Conservation (phyloP, 1,140 invertebrate genomes). For the Aethina tumida region DNA sequence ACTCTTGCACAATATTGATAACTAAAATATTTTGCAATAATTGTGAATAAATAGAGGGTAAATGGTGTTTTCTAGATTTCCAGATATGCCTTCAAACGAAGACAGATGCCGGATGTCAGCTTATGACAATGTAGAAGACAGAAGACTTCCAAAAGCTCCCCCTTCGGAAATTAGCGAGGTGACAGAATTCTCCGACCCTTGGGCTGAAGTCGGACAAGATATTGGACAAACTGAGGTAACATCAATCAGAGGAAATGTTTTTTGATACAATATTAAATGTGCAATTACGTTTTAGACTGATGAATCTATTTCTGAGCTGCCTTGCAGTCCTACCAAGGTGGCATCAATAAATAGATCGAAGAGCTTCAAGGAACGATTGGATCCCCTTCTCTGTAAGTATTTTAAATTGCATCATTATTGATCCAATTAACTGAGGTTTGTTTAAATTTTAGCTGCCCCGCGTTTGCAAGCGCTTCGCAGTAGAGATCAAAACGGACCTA, state of each 20-base stretch:
- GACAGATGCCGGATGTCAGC: slow-evolving; percentile 50
- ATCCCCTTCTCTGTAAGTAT: slow-evolving; percentile 57
- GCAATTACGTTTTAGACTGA: slow-evolving; percentile 21
- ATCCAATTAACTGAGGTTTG: neutral
- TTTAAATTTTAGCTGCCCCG: slow-evolving; percentile 54
- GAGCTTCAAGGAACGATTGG: slow-evolving; percentile 61
- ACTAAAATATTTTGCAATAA: neutral
- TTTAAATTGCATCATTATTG: neutral
- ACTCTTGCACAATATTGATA: slow-evolving; percentile 1
- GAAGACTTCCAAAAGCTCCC: slow-evolving; percentile 24
- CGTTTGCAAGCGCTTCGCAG: slow-evolving; percentile 57
- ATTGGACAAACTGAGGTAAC: slow-evolving; percentile 22
- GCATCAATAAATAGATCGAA: slow-evolving; percentile 47
- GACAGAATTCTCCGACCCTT: slow-evolving; percentile 34
- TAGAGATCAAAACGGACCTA: slow-evolving; percentile 45
- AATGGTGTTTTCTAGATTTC: slow-evolving; percentile 24
- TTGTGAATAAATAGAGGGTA: neutral
- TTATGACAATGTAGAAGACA: slow-evolving; percentile 63
- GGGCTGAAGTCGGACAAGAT: slow-evolving; percentile 29
- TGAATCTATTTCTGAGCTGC: slow-evolving; percentile 27
- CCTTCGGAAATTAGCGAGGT: slow-evolving; percentile 32
- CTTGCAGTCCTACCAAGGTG: slow-evolving; percentile 22
- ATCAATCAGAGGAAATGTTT: slow-evolving; percentile 1
- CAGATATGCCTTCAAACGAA: slow-evolving; percentile 28
- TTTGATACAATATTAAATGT: slow-evolving; percentile 2